phyloP scores from a whole-genome alignment of 2,888 invertebrate genomes.

The Ophioninae sp. region DNA sequence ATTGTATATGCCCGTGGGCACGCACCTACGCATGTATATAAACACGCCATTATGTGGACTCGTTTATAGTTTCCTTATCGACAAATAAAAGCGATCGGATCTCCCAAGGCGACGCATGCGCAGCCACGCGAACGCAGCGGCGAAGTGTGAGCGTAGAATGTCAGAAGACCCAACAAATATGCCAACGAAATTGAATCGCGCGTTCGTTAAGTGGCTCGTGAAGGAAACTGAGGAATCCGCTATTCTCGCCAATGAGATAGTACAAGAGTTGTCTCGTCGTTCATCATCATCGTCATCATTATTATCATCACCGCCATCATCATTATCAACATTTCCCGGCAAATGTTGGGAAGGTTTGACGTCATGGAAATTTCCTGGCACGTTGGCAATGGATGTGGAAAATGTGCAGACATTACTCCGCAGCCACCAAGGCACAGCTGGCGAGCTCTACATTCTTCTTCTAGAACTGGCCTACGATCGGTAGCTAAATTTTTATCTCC shows the following conservation, averaged over 20 bases:
- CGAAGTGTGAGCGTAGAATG: not conserved
- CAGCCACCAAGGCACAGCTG: slow-evolving; percentile 66
- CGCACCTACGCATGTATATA: not conserved
- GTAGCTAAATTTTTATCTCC: slow-evolving; percentile 58
- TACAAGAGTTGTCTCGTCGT: not conserved
- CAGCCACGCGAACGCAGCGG: not conserved
- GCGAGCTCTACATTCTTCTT: slow-evolving; percentile 73
- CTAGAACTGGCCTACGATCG: slow-evolving; percentile 75
- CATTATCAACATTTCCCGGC: not conserved
- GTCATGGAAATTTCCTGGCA: slow-evolving; percentile 21
- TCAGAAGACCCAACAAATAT: not conserved
- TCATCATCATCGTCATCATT: not conserved
- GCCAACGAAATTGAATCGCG: slow-evolving; percentile 66
- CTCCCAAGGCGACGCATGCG: not conserved
- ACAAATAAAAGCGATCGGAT: not conserved
- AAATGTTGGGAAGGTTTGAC: not conserved
- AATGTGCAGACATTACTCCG: not conserved
- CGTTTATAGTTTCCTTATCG: not conserved
- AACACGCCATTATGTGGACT: not conserved
- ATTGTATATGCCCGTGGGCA: not conserved
- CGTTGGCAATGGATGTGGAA: not conserved
- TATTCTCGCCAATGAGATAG: slow-evolving; percentile 65
- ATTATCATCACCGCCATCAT: not conserved
- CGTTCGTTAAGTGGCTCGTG: slow-evolving; percentile 68
- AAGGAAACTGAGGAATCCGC: slow-evolving; percentile 68